A percentile compares a stretch with the other conserved stretches of the same genome.
Conservation (phyloP, 2,888 invertebrate genomes). For the Drosophila flavopinicola region DNA sequence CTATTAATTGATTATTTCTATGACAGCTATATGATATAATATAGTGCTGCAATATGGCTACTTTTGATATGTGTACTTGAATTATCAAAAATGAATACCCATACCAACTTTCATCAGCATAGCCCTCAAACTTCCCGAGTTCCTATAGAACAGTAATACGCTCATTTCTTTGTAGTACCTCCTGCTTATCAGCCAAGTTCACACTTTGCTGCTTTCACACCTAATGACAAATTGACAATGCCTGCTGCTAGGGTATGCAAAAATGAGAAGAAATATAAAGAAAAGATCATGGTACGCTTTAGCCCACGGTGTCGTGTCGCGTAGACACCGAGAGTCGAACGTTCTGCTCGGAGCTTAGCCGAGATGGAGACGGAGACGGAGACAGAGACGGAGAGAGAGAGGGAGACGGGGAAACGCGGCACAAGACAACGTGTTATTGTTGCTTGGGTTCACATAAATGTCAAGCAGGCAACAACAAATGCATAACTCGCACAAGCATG, state of each 20-base stretch:
- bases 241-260: conserved; percentile 21
- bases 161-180: neutral
- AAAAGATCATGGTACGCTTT: conserved; percentile 43
- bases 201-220: neutral
- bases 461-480: conserved; percentile 72
- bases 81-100: neutral
- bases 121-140: neutral
- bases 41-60: neutral
- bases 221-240: neutral
- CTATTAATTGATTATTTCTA: no score
- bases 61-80: neutral
- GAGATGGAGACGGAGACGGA: conserved; percentile 1
- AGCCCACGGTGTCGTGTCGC: conserved; percentile 64
- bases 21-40: no score
- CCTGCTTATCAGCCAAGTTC: neutral
- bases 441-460: conserved; percentile 79
- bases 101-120: neutral
- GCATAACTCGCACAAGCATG: conserved; percentile 25
- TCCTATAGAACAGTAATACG: neutral
- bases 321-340: conserved; percentile 48
- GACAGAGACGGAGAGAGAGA: conserved; percentile 9
- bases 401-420: conserved; percentile 17
- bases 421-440: conserved; percentile 75
- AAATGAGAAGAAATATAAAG: neutral
- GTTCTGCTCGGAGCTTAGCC: conserved; percentile 40